Conservation (phyloP, 2,113 vertebrate genomes). For the Pristiophorus japonicus region DNA sequence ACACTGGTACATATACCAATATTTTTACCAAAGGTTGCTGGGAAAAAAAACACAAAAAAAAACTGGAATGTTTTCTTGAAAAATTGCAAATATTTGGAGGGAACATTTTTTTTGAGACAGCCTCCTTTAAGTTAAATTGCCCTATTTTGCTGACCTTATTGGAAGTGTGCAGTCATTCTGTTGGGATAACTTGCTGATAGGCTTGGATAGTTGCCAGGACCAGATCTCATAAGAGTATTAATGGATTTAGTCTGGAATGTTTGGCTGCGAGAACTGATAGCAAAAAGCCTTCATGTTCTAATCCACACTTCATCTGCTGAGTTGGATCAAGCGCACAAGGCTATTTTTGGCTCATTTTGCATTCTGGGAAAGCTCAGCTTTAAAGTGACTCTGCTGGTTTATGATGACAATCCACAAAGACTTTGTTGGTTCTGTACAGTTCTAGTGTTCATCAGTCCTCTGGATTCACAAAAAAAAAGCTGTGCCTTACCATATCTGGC, state of each 20-base stretch:
- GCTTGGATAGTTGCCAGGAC: not conserved
- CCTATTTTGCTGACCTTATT: not conserved
- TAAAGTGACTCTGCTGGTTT: not conserved
- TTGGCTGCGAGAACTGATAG: not conserved
- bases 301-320: not conserved
- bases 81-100: not conserved
- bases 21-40: not conserved
- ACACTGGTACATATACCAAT: not conserved
- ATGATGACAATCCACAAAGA: not conserved
- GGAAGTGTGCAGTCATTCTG: not conserved
- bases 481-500: not conserved
- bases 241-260: not conserved
- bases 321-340: not conserved
- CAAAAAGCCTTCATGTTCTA: not conserved
- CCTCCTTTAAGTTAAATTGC: not conserved
- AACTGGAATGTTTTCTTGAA: not conserved
- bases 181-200: not conserved
- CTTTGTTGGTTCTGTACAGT: not conserved
- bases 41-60: not conserved
- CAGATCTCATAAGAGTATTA: not conserved
- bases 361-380: not conserved
- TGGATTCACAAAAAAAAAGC: not conserved
- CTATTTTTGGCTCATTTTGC: not conserved
- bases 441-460: not conserved
- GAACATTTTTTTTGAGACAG: not conserved